Evolutionary conservation across 2,888 invertebrate genomes (phyloP).

Genomic region (Perithous albicinctus): DNA sequence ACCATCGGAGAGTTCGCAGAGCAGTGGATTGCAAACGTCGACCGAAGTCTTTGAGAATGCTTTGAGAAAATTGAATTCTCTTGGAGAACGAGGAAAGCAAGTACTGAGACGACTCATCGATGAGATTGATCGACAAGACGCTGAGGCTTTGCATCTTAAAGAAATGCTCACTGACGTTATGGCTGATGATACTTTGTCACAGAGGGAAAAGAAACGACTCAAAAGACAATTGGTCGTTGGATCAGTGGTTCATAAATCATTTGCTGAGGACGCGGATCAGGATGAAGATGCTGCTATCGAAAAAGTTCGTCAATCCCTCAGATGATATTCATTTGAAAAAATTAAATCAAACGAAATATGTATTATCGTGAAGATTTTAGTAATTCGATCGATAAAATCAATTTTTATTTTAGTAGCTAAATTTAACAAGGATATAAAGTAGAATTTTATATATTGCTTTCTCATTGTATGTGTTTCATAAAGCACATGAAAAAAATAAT

Average conservation of each 20-base stretch:
- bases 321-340: too few species aligned
- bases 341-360: neutral
- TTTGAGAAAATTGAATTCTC: constrained; percentile 86
- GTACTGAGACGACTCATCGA: constrained; percentile 87
- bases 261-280: constrained; percentile 87
- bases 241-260: constrained; percentile 84
- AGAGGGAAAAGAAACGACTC: constrained; percentile 75
- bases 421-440: too few species aligned
- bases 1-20: constrained; percentile 6
- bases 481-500: too few species aligned
- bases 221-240: constrained; percentile 86
- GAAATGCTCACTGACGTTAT: constrained; percentile 83
- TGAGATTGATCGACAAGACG: constrained; percentile 77
- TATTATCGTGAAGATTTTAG: too few species aligned
- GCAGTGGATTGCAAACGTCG: constrained; percentile 74
- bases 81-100: constrained; percentile 87
- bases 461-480: too few species aligned
- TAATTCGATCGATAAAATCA: too few species aligned
- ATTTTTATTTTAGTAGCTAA: too few species aligned
- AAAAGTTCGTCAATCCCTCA: constrained; percentile 85
- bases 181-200: constrained; percentile 83
- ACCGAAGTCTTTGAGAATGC: constrained; percentile 88
- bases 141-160: constrained; percentile 67
- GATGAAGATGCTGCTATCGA: constrained; percentile 87
- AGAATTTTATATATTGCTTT: too few species aligned